A percentile compares a stretch with the other conserved stretches of the same genome.
These are phyloP conservation scores for Caloenas nicobarica DNA, from an alignment of 2,113 vertebrate species.

Conservation along the genomic window DNA sequence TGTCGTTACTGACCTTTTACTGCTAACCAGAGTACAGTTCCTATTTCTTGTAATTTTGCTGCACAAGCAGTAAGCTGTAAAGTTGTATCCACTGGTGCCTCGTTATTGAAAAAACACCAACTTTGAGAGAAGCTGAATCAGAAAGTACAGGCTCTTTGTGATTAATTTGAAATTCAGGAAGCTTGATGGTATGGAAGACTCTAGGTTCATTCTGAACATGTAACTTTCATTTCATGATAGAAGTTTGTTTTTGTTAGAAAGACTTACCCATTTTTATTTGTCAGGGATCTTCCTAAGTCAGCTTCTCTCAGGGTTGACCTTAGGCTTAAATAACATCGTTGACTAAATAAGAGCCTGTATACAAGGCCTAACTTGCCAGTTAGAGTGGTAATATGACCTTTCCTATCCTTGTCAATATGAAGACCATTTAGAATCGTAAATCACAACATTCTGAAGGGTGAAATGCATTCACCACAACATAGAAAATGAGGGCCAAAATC, in stretches of 20 bases:
- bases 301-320: slow-evolving; percentile 8
- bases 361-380: background rate
- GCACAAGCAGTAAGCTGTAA: background rate
- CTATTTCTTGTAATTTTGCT: background rate
- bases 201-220: background rate
- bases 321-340: slow-evolving; percentile 45
- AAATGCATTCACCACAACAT: background rate
- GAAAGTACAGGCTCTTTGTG: background rate
- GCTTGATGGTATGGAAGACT: background rate
- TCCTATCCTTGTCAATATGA: background rate
- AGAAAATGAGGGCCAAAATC: background rate
- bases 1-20: background rate
- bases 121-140: background rate
- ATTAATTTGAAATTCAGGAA: background rate
- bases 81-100: background rate
- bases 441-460: background rate
- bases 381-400: slow-evolving; percentile 7
- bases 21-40: background rate
- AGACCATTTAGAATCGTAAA: background rate
- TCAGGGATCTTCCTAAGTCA: background rate
- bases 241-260: background rate
- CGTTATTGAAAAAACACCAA: background rate
- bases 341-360: background rate
- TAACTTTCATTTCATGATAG: background rate
- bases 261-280: background rate